A percentile compares a stretch with the other conserved stretches of the same genome.
phyloP scores from a whole-genome alignment of 2,797 vertebrate genomes.

The Myiotriccus ornatus region DNA sequence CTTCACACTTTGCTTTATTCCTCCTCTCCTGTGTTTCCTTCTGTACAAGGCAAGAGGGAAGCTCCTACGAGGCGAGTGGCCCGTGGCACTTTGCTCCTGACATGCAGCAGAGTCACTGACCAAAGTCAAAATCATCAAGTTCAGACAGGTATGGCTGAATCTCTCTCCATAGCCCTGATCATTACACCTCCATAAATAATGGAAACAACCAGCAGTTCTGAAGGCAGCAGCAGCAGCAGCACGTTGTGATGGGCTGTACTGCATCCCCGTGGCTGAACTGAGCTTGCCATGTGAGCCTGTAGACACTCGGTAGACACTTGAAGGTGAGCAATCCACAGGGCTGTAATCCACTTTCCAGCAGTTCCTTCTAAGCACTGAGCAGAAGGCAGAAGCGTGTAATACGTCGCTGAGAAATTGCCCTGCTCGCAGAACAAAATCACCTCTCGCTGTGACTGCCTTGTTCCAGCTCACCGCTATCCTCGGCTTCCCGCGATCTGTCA shows the following conservation, averaged over 20 bases:
- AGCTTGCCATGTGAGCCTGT: neutral
- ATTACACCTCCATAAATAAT: neutral
- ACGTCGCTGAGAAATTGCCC: neutral
- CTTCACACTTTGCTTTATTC: neutral
- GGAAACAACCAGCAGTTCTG: neutral
- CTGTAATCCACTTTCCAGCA: neutral
- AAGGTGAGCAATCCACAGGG: neutral
- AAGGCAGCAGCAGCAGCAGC: neutral
- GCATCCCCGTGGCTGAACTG: fast-evolving
- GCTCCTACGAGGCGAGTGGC: fast-evolving
- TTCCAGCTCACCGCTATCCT: neutral
- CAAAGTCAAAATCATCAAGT: neutral
- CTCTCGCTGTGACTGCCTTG: neutral
- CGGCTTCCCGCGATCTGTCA: neutral
- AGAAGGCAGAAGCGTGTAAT: neutral
- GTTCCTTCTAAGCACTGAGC: neutral
- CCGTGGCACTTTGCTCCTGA: neutral
- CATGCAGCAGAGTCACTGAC: neutral
- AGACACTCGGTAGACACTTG: fast-evolving
- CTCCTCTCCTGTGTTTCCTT: neutral
- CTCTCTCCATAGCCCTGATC: neutral
- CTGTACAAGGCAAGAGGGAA: neutral
- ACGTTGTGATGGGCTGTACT: fast-evolving
- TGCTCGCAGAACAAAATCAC: neutral
- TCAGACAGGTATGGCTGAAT: neutral